A percentile compares a stretch with the other conserved stretches of the same genome.
Conservation (phyloP, 2,888 invertebrate genomes). For the Nudaria mundana region DNA sequence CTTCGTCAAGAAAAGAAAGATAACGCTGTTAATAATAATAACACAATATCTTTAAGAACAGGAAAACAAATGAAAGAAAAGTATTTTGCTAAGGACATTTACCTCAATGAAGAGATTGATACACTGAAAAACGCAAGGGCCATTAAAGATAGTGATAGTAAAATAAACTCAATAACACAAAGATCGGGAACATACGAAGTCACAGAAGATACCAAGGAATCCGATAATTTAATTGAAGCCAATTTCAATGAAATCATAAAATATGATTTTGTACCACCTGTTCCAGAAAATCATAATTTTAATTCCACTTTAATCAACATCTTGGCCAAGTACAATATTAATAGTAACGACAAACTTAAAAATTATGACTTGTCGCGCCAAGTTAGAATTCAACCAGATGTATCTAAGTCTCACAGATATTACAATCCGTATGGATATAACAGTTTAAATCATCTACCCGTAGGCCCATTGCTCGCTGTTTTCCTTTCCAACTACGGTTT, state of each 20-base stretch:
- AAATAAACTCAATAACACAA: neutral
- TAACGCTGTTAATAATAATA: neutral
- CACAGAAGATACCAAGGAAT: conserved; percentile 33
- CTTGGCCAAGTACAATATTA: conserved; percentile 60
- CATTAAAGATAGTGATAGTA: neutral
- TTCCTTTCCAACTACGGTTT: conserved; percentile 84
- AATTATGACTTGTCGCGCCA: conserved; percentile 57
- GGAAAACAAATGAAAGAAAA: conserved; percentile 10
- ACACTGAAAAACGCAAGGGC: neutral
- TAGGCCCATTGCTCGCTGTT: conserved; percentile 82
- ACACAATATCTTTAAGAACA: conserved; percentile 10
- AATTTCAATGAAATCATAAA: conserved; percentile 11
- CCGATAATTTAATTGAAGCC: conserved; percentile 11
- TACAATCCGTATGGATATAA: conserved; percentile 62
- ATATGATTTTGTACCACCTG: conserved; percentile 27
- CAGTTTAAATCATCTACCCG: conserved; percentile 77
- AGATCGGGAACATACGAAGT: conserved; percentile 38
- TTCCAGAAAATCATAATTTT: conserved; percentile 23
- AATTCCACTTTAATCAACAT: conserved; percentile 39
- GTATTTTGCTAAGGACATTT: neutral
- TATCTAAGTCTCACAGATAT: conserved; percentile 23
- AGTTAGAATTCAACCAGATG: conserved; percentile 27
- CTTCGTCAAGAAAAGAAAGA: neutral
- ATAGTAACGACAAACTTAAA: conserved; percentile 43
- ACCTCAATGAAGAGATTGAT: neutral